Evolutionary conservation across 2,113 vertebrate genomes (phyloP).

Genomic region (Euleptes europaea): DNA sequence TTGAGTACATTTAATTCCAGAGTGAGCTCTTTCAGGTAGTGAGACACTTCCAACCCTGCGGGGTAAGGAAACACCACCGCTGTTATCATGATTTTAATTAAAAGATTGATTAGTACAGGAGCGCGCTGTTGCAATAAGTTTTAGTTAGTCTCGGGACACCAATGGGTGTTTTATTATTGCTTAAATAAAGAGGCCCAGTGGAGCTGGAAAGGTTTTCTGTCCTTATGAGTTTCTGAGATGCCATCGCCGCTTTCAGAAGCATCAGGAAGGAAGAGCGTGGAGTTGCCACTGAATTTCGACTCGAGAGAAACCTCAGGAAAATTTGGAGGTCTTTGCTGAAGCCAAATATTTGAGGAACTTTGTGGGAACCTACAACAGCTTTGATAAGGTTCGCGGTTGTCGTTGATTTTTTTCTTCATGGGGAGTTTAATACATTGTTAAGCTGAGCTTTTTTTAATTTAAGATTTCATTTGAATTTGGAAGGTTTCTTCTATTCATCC

Average conservation of each 20-base stretch:
- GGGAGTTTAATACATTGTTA: no score
- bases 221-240: not conserved
- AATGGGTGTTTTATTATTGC: conserved; percentile 8
- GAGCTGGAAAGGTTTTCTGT: not conserved
- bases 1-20: not conserved
- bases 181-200: conserved; percentile 1
- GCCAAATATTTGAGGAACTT: not conserved
- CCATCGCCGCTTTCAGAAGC: not conserved
- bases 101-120: conserved; percentile 7
- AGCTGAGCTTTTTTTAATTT: no score
- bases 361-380: not conserved
- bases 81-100: conserved; percentile 23
- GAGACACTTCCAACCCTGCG: not conserved
- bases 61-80: not conserved
- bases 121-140: not conserved
- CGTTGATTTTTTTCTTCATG: no score
- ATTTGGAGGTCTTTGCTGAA: not conserved
- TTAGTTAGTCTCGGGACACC: not conserved
- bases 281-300: not conserved
- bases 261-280: not conserved
- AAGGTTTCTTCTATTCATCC: not conserved
- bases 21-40: not conserved
- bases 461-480: not conserved
- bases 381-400: no score
- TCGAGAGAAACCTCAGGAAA: not conserved